Evolutionary conservation across 1,140 invertebrate genomes (phyloP).

Genomic region (Orius insidiosus): DNA sequence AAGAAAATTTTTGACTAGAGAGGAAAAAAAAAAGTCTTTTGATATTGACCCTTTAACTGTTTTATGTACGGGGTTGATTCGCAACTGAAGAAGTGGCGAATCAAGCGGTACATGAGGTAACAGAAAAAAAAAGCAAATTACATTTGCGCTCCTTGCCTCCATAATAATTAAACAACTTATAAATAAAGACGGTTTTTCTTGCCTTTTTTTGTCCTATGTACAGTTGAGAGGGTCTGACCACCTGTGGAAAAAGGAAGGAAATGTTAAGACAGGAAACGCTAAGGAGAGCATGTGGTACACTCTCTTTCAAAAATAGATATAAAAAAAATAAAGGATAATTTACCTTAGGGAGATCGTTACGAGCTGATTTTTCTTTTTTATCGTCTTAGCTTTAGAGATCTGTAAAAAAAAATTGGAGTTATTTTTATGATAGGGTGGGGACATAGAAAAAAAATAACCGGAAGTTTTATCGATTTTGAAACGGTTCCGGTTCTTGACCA

Average conservation of each 20-base stretch:
- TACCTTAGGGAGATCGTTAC: slow-evolving; percentile 11
- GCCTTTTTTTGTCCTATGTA: not conserved
- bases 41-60: not conserved
- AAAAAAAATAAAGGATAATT: not conserved
- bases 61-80: not conserved
- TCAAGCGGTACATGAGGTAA: not conserved
- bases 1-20: slow-evolving; percentile 14
- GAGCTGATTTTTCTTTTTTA: slow-evolving; percentile 12
- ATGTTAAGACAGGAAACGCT: slow-evolving; percentile 3
- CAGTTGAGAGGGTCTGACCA: slow-evolving; percentile 2
- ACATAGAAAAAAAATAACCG: not conserved
- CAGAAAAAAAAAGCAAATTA: slow-evolving; percentile 6
- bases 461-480: slow-evolving; percentile 1
- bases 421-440: not conserved
- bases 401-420: slow-evolving; percentile 4
- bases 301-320: not conserved
- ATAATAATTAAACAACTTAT: not conserved
- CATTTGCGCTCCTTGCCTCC: slow-evolving; percentile 3
- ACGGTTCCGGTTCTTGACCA: not conserved
- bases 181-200: not conserved
- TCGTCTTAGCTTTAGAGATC: not conserved
- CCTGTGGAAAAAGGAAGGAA: slow-evolving; percentile 13
- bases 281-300: slow-evolving; percentile 1
- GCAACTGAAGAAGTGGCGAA: not conserved
- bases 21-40: slow-evolving; percentile 14